Conservation (phyloP, 2,888 invertebrate species). For the Pasiphila rectangulata region DNA sequence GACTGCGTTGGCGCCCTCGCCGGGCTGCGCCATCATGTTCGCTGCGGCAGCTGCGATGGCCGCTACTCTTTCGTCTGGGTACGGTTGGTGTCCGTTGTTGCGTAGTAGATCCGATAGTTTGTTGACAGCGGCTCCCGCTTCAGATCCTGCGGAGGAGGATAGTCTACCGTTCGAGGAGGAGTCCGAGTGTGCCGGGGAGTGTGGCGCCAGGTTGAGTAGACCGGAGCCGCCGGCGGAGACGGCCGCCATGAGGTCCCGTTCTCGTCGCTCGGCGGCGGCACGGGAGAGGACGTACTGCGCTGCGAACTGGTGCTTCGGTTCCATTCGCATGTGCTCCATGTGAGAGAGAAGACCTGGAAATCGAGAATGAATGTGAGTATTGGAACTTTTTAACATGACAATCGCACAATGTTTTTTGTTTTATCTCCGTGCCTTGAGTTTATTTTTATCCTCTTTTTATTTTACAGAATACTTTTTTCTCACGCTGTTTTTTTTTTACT, state of each 20-base stretch:
- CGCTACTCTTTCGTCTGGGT: slow-evolving; percentile 85
- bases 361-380: neutral
- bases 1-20: slow-evolving; percentile 83
- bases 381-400: too few species aligned
- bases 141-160: slow-evolving; percentile 90
- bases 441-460: too few species aligned
- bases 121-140: slow-evolving; percentile 84
- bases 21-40: slow-evolving; percentile 82
- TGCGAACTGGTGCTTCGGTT: slow-evolving; percentile 97
- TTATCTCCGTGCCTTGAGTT: too few species aligned
- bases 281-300: slow-evolving; percentile 95
- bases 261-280: slow-evolving; percentile 94
- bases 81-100: slow-evolving; percentile 84
- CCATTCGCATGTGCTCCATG: slow-evolving; percentile 98
- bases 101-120: slow-evolving; percentile 82
- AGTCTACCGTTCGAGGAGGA: slow-evolving; percentile 91
- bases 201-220: slow-evolving; percentile 86
- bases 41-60: slow-evolving; percentile 85
- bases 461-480: too few species aligned
- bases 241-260: slow-evolving; percentile 88
- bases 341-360: slow-evolving; percentile 92
- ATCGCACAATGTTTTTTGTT: too few species aligned
- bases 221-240: slow-evolving; percentile 84
- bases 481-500: too few species aligned
- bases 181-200: slow-evolving; percentile 92